Evolutionary conservation across 2,888 invertebrate genomes (phyloP), one percentile per base, ranked within the genome.

Genomic region (Plemyria rubiginata): DNA sequence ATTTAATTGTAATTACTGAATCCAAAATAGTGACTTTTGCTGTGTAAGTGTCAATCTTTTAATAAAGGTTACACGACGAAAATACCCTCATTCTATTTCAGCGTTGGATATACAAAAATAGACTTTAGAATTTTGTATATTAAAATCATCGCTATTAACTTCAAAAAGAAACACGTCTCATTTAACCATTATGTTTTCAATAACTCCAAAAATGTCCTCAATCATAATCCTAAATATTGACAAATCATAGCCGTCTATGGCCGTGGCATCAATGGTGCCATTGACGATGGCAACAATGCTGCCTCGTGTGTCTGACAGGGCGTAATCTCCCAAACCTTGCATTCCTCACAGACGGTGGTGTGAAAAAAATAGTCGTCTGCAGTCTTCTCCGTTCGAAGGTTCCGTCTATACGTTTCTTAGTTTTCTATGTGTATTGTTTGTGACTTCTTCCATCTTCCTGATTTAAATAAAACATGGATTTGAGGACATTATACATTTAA

Each of bases 311-410:
- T 63, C 70, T 67, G 73, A 72, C 71, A 70, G 67, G 66, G 57
- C 72, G 73, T 90, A 90, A 91, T 90, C 90, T 87, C 83, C 80
- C 54, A 70, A 78, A 85, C 86, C 79, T 74, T 75, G 81, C 88
- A 91, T 91, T 90, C 90, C 90, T 90, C 90, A 91, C 90, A 80
- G 77, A 70, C 73, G 66, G 67, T 74, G 73, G 77, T 76, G 78
- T 79, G 75, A 83, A 84, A 84, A 86, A 86, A 84, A 82, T 79
- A 57, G 59, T 68, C 38, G 57, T 62, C 66, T 68, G 70, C 70
- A 62, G 62, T 59, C 54, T 59, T n/a, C 22, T 29, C 15, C 22
- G 6, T 28, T 8, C 36, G 56, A 15, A 70, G 78, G 81, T 82
- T 82, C 82, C 63, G 79, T 75, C 28, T 38, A 38, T 38, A 11